phyloP scores from a whole-genome alignment of 2,888 invertebrate genomes.

The Sphaerophoria rueppellii region DNA sequence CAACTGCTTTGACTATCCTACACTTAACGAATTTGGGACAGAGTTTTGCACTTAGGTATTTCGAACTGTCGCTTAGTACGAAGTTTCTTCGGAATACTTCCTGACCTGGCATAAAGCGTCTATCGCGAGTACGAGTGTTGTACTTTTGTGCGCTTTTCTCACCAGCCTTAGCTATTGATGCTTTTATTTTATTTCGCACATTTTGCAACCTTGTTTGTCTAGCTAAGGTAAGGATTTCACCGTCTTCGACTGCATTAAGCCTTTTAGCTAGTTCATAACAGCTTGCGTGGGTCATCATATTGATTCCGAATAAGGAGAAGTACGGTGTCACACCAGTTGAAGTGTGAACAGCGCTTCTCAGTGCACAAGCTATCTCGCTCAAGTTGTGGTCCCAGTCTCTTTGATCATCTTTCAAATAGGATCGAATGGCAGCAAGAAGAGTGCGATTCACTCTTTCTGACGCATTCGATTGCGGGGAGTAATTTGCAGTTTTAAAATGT shows the following conservation, averaged over 20 bases:
- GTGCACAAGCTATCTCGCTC: constrained; percentile 50
- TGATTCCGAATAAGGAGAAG: constrained; percentile 35
- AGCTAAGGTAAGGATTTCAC: not conserved
- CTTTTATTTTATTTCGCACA: too few relatives aligned
- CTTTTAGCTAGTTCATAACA: not conserved
- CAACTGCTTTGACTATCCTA: not conserved
- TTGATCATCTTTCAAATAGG: constrained; percentile 62
- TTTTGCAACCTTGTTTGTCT: not conserved
- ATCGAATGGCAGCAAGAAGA: constrained; percentile 75
- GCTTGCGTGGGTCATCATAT: not conserved
- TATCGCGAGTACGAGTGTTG: too few relatives aligned
- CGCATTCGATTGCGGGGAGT: not conserved
- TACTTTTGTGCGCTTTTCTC: too few relatives aligned
- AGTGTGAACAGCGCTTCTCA: constrained; percentile 43
- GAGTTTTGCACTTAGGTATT: too few relatives aligned
- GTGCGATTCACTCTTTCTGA: constrained; percentile 77
- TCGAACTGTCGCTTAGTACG: too few relatives aligned
- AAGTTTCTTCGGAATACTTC: too few relatives aligned
- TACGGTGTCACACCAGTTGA: constrained; percentile 54
- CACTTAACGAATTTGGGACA: too few relatives aligned
- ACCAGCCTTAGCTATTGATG: too few relatives aligned
- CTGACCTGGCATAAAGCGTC: too few relatives aligned
- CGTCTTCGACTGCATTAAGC: not conserved
- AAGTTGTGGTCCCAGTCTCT: constrained; percentile 62
- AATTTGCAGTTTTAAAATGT: constrained; percentile 59